A percentile compares a stretch with the other conserved stretches of the same genome.
Evolutionary conservation across 2,888 invertebrate species (phyloP).

Genomic region (Deladenus siricidicola): DNA sequence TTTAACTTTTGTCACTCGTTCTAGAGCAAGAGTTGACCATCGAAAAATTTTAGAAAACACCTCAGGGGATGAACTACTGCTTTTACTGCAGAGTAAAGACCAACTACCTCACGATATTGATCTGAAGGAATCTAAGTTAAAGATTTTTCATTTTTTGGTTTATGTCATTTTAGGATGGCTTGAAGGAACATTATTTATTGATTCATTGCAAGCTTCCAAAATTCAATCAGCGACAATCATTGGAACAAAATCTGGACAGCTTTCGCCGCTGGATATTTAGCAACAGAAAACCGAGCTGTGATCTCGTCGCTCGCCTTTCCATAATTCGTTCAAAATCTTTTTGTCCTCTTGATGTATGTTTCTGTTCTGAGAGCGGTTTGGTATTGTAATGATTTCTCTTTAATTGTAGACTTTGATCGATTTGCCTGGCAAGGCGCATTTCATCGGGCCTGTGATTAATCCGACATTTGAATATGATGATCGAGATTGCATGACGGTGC

Average conservation of each 20-base stretch:
- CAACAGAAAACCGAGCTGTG: background rate
- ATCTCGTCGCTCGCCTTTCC: background rate
- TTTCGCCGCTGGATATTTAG: background rate
- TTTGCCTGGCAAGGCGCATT: conserved; percentile 1
- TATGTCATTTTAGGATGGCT: background rate
- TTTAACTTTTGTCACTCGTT: too few species aligned
- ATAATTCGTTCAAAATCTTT: background rate
- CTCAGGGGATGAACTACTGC: too few species aligned
- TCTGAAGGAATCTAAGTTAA: too few species aligned
- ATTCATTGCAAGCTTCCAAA: background rate
- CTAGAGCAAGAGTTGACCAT: too few species aligned
- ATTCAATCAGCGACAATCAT: too few species aligned
- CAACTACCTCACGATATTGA: too few species aligned
- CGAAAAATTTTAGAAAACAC: too few species aligned
- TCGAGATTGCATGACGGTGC: conserved; percentile 3
- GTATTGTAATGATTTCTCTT: too few species aligned
- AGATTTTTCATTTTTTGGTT: too few species aligned
- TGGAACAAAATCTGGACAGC: background rate
- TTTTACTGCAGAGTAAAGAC: too few species aligned
- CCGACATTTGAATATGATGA: conserved; percentile 1
- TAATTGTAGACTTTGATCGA: background rate
- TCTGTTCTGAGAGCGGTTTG: too few species aligned
- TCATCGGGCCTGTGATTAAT: background rate
- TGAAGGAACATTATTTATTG: background rate
- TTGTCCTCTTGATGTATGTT: background rate